Base-by-base conservation (phyloP, 2,797 vertebrate genomes). In the Sebastes diaconus region DNA sequence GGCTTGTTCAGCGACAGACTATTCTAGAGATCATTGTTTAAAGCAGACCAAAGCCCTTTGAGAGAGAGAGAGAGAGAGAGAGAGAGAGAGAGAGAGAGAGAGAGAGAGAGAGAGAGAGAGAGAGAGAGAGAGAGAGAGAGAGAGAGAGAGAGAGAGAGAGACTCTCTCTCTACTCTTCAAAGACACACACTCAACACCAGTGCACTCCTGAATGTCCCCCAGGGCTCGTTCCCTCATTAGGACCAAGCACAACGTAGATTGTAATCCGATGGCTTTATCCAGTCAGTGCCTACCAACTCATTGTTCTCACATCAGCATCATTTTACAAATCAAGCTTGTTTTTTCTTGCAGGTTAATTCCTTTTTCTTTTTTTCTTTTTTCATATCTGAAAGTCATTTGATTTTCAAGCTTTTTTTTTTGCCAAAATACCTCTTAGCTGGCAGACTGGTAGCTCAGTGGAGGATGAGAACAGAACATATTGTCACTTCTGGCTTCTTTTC, bases 211-310 rank as follows among this genome's bases (percentile, higher is more conserved):
- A 32, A 24, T 22, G 64, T 78, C 75, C 29, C 73, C 61, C 70
- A 67, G 68, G 32, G 64, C 73, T 59, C 8, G 22, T 42, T 84
- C 58, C 55, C 61, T 18, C 32, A 36, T 84, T 64, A 63, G 10
- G 6, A 72, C 76, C 71, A 87, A 94, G 92, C 88, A 91, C 90
- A 90, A 84, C 71, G 73, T 79, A 39, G 70, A 81, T 69, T 78
- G 83, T 73, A 61, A 75, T 8, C n/a, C 1, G 16, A 34, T 55
- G 74, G 69, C 73, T 87, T 88, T 75, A 76, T 85, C 66, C 84
- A 76, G 91, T 92, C 42, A 29, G 59, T 60, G 91, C 90, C 92
- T 93, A 83, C 85, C 84, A 57, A 69, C 63, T 14, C 20, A 79
- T 18, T 54, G n/a, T 77, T 83, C 54, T 84, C 24, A 50, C 76